phyloP scores from a whole-genome alignment of 2,113 vertebrate genomes.

The Micromys minutus region DNA sequence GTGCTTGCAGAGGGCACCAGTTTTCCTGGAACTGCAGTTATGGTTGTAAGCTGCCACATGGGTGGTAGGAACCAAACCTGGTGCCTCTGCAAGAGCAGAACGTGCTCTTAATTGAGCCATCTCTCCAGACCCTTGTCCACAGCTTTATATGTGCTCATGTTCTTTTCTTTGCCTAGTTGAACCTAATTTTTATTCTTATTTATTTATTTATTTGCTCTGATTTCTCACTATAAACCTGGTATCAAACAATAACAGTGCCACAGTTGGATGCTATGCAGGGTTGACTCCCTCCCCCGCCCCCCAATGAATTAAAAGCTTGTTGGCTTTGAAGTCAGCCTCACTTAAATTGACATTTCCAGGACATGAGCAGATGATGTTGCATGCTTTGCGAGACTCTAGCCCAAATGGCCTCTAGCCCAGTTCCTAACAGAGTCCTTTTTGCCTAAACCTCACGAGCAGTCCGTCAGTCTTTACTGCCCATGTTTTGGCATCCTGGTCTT shows the following conservation, averaged over 20 bases:
- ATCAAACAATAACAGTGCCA: background rate
- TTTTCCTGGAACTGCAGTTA: background rate
- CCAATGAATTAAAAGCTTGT: background rate
- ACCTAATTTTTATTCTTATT: background rate
- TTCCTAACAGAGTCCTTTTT: background rate
- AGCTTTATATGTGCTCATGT: too few species aligned
- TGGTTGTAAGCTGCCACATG: background rate
- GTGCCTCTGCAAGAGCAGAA: background rate
- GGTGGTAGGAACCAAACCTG: background rate
- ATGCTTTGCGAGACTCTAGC: background rate
- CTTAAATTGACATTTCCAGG: background rate
- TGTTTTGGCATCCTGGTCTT: background rate
- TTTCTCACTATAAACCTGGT: background rate
- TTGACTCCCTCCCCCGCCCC: background rate
- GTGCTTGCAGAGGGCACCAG: background rate
- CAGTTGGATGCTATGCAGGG: background rate
- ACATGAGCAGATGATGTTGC: background rate
- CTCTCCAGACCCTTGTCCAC: background rate
- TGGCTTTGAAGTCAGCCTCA: background rate
- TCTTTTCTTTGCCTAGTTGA: background rate
- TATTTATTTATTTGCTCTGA: background rate
- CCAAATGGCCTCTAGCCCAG: background rate
- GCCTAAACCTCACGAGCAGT: background rate
- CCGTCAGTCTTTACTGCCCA: background rate
- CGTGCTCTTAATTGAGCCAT: too few species aligned